Evolutionary conservation across 2,888 invertebrate species (phyloP).

Genomic region (Tupiocoris notatus): DNA sequence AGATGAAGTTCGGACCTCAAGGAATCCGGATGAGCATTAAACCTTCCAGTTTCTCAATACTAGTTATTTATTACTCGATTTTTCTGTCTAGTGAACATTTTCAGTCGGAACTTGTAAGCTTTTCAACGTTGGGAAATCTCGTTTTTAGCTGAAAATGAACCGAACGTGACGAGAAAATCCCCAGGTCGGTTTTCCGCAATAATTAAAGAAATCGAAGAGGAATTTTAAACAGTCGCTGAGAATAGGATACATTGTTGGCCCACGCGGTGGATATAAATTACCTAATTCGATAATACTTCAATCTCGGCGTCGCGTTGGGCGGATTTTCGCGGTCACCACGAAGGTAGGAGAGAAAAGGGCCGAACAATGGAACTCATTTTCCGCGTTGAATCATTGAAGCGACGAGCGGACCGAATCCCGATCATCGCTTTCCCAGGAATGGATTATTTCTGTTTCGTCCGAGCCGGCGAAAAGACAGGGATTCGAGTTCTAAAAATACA

Average conservation of each 20-base stretch:
- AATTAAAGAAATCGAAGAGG: background rate
- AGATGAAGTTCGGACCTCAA: too few relatives aligned
- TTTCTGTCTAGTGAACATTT: too few relatives aligned
- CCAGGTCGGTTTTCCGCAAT: background rate
- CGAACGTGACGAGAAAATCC: background rate
- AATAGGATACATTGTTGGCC: background rate
- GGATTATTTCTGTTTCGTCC: too few relatives aligned
- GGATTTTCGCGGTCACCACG: background rate
- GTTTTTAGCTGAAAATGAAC: background rate
- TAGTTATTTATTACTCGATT: too few relatives aligned
- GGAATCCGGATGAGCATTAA: too few relatives aligned
- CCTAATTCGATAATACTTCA: constrained; percentile 32
- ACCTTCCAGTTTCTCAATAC: too few relatives aligned
- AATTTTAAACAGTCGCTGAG: background rate
- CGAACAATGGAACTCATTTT: constrained; percentile 23
- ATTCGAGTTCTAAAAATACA: too few relatives aligned
- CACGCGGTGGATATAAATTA: constrained; percentile 13
- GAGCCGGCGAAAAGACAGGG: too few relatives aligned
- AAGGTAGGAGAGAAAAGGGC: too few relatives aligned
- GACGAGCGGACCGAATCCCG: background rate
- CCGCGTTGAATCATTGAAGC: constrained; percentile 10
- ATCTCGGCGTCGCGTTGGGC: constrained; percentile 1
- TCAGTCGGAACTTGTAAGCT: too few relatives aligned
- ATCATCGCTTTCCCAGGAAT: too few relatives aligned
- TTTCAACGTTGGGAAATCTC: background rate